These are phyloP conservation scores for Thinocorus orbignyianus DNA, from an alignment of 2,113 vertebrate genomes.

Conservation along the genomic window DNA sequence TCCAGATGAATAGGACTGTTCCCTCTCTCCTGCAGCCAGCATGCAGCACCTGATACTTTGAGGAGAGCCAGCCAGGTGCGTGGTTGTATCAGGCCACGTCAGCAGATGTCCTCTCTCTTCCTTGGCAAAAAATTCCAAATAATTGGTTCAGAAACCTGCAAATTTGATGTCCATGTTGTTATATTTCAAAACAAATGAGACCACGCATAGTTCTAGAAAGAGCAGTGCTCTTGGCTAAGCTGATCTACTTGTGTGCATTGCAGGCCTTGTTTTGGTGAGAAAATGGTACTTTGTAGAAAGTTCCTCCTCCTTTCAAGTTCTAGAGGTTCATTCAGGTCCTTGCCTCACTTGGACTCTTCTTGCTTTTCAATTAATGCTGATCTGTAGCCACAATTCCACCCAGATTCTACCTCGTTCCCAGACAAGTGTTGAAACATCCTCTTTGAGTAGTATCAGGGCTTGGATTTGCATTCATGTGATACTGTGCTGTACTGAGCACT, in stretches of 20 bases:
- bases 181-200: too few relatives aligned
- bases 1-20: not conserved
- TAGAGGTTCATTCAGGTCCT: not conserved
- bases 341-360: not conserved
- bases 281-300: not conserved
- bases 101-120: not conserved
- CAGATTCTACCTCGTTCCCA: too few relatives aligned
- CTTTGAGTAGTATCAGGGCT: not conserved
- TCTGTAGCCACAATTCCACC: not conserved
- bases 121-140: not conserved
- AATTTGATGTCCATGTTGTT: not conserved
- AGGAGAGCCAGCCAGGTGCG: not conserved
- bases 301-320: not conserved
- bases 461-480: not conserved
- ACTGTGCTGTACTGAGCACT: not conserved
- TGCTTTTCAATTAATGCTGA: not conserved
- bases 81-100: not conserved
- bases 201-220: fast-evolving
- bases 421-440: not conserved
- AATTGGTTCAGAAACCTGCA: not conserved
- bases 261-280: not conserved
- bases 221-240: not conserved
- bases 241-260: not conserved
- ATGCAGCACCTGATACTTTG: not conserved
- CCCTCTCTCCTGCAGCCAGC: not conserved